Base-by-base conservation (phyloP, 2,113 vertebrate genomes). In the Theristicus caerulescens region DNA sequence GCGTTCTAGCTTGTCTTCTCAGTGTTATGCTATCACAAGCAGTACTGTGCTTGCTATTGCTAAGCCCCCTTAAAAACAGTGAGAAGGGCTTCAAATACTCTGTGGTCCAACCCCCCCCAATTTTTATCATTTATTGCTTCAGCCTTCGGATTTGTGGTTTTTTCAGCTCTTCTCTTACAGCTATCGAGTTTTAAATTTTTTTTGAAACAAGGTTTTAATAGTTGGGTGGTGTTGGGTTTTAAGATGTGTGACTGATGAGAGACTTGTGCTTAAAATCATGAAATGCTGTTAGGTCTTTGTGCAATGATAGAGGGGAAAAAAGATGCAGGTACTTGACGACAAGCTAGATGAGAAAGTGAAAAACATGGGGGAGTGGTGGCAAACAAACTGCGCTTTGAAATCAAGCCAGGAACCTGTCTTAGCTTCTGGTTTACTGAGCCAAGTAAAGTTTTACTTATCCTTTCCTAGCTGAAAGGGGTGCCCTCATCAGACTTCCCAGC, bases 1-100 rank as follows among this genome's bases (percentile, higher is more conserved):
- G 16, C 2, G 4, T 73, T 69, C 9, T 44, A 44, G 31, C 18
- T 51, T 79, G 18, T 54, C 18, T 46, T 40, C 42, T 74, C 6
- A 8, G 0, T 66, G 38, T 76, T 61, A 26, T 0, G 0, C 8
- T 82, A 12, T 38, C 38, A 36, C 21, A 51, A 40, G 46, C 7
- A 61, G 6, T 54, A 82, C 36, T n/a, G 34, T 42, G 22, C 22
- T 7, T 55, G 16, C 20, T 59, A 15, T 77, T 72, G 36, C 46
- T 73, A 44, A 57, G 12, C 10, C 24, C 2, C 16, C 83, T 62
- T 61, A 71, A 67, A 71, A 88, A 44, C 13, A 46, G 10, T 20
- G 18, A 14, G 29, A 6, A 16, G 18, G 8, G 18, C 26, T 88
- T 92, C 42, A 88, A 72, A 76, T 76, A 71, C 9, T 55, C 58